phyloP scores from a whole-genome alignment of 2,888 invertebrate species.

The Caenorhabditis panamensis region DNA sequence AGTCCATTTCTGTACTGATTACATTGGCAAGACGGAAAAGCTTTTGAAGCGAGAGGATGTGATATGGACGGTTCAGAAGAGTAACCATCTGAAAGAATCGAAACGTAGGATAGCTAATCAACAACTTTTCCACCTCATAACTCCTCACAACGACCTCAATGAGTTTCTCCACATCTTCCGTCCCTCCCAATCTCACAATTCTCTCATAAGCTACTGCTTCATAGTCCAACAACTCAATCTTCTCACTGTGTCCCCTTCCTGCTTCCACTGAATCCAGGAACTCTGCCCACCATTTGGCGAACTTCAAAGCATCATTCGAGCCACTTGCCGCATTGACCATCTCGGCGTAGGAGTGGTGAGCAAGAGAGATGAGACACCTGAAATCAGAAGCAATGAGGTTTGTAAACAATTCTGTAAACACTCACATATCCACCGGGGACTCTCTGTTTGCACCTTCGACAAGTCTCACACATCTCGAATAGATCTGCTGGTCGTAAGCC shows the following conservation, averaged over 20 bases:
- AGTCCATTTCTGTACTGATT: conserved; percentile 23
- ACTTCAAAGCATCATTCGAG: conserved; percentile 60
- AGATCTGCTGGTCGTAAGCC: conserved; percentile 70
- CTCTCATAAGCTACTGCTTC: conserved; percentile 53
- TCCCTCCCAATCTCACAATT: conserved; percentile 39
- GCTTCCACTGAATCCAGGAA: conserved; percentile 65
- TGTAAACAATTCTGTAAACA: background rate
- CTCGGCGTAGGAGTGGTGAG: conserved; percentile 65
- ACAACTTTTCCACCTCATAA: conserved; percentile 34
- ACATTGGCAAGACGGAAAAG: conserved; percentile 43
- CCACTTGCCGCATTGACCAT: conserved; percentile 63
- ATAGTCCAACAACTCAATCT: conserved; percentile 58
- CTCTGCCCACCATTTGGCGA: conserved; percentile 67
- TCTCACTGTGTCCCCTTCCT: conserved; percentile 54
- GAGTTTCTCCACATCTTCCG: conserved; percentile 43
- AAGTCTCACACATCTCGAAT: conserved; percentile 65
- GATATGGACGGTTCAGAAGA: conserved; percentile 58
- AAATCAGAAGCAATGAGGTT: background rate
- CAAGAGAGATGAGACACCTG: conserved; percentile 65
- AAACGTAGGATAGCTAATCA: background rate
- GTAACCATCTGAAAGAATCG: conserved; percentile 57
- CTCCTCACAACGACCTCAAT: conserved; percentile 53
- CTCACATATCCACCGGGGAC: conserved; percentile 62
- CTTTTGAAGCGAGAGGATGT: conserved; percentile 45
- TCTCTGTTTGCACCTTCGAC: conserved; percentile 64